Evolutionary conservation across 2,797 vertebrate genomes (phyloP), one percentile per base, ranked within the genome.

Genomic region (Xenentodon cancila): DNA sequence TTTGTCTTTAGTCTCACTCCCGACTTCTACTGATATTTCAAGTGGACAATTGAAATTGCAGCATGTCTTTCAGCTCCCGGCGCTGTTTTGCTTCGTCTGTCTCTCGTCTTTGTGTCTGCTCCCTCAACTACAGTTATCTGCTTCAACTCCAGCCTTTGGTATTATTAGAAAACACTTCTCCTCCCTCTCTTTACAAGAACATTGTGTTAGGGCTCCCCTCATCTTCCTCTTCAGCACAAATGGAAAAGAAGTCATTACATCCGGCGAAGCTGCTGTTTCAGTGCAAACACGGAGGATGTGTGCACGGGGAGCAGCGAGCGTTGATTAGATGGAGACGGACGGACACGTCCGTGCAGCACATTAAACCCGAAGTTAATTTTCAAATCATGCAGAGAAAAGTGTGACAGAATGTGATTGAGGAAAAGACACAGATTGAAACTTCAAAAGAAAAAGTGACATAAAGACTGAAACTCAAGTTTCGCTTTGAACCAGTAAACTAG

Each of bases 1-100:
- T 37, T 59, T 16, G 2, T 64, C 77, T 68, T 80, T 71, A 64
- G 57, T 70, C 64, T 68, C 27, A 0, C 30, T 77, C 55, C 8
- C n/a, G n/a, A n/a, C n/a, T n/a, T n/a, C n/a, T n/a, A n/a, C n/a
- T n/a, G n/a, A n/a, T n/a, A n/a, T n/a, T n/a, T n/a, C n/a, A n/a
- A n/a, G n/a, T n/a, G n/a, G n/a, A n/a, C n/a, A n/a, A n/a, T n/a
- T n/a, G n/a, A n/a, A n/a, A n/a, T n/a, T n/a, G n/a, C n/a, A n/a
- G n/a, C n/a, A n/a, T n/a, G 9, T 9, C 7, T 43, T 34, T 53
- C 19, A 3, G 0, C 18, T 53, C 16, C 16, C 9, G 34, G 18
- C 1, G 25, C 44, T 60, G n/a, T 4, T 43, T 27, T 9, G 2
- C n/a, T 5, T 52, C 1, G 27, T 53, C 46, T 57, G 22, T 59